Evolutionary conservation across 2,888 invertebrate species (phyloP), one percentile per base, ranked within the genome.

Genomic region (Drosophila austrosaltans): DNA sequence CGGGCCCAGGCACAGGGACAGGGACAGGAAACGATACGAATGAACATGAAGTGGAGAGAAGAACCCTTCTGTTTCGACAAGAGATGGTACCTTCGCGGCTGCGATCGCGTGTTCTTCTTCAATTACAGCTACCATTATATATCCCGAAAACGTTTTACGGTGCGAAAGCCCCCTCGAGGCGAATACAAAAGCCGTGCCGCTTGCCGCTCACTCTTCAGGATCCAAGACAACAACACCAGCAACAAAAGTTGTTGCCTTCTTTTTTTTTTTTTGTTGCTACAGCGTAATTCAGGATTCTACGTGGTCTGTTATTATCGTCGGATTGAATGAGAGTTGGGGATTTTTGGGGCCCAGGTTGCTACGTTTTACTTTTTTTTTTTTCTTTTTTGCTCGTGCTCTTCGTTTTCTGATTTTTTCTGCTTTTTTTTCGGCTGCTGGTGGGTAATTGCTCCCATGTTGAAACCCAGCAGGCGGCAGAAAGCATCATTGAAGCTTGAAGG

Each of bases 271-370:
- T 60, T 60, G 39, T 58, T 53, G 64, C 65, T 66, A 82, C 78
- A 78, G 88, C 89, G 88, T 88, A 88, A 88, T 88, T 87, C 88
- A 89, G 88, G 89, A 89, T 88, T 82, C 88, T 82, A 75, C 69
- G 74, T 76, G 76, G 81, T 79, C 82, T 89, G 89, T 89, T 88
- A 88, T 88, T 88, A 88, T 86, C 78, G 81, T 78, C 85, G 78
- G 78, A 79, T 66, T 76, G 48, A 48, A 48, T 59, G 72, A 5
- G 72, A 58, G 72, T 63, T 72, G 60, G 73, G 69, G 71, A 61
- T 54, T 57, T 77, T 78, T 76, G 77, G 79, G 86, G 80, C 80
- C 80, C 80, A 65, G 63, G 72, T 75, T 82, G 83, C 81, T 72
- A 69, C 72, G 69, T 65, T 72, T 69, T 69, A 69, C 59, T 69